These are phyloP conservation scores for Calliopsis andreniformis DNA, from an alignment of 1,140 invertebrate genomes.

Conservation along the genomic window DNA sequence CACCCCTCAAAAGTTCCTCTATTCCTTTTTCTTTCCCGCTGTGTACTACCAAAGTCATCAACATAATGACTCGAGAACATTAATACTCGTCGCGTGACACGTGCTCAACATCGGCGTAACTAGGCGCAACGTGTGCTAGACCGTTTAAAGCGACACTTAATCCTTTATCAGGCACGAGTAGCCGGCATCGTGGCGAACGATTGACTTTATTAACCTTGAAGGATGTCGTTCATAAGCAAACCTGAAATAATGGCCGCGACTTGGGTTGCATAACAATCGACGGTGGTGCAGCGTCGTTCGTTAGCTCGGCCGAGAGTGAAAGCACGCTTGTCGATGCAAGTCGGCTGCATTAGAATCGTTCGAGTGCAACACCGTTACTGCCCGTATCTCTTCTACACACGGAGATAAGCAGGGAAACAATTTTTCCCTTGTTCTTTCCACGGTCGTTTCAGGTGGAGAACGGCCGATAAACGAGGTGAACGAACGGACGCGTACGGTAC, in stretches of 20 bases:
- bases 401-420: conserved; percentile 1
- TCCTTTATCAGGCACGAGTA: conserved; percentile 35
- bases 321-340: conserved; percentile 35
- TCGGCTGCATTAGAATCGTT: conserved; percentile 40
- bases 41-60: not conserved
- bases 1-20: no score
- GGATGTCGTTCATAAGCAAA: conserved; percentile 54
- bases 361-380: conserved; percentile 17
- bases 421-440: not conserved
- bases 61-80: not conserved
- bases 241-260: conserved; percentile 55
- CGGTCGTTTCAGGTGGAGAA: conserved; percentile 12
- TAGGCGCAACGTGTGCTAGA: not conserved
- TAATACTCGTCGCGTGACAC: not conserved
- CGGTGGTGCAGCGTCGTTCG: conserved; percentile 1
- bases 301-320: conserved; percentile 47
- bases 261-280: conserved; percentile 54
- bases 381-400: not conserved
- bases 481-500: not conserved
- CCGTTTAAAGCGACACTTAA: conserved; percentile 20
- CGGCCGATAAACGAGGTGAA: conserved; percentile 13
- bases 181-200: conserved; percentile 39
- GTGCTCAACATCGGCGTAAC: conserved; percentile 2
- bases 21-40: no score
- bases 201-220: conserved; percentile 55